A percentile compares a stretch with the other conserved stretches of the same genome.
phyloP scores from a whole-genome alignment of 2,113 vertebrate species.

The Peromyscus leucopus region DNA sequence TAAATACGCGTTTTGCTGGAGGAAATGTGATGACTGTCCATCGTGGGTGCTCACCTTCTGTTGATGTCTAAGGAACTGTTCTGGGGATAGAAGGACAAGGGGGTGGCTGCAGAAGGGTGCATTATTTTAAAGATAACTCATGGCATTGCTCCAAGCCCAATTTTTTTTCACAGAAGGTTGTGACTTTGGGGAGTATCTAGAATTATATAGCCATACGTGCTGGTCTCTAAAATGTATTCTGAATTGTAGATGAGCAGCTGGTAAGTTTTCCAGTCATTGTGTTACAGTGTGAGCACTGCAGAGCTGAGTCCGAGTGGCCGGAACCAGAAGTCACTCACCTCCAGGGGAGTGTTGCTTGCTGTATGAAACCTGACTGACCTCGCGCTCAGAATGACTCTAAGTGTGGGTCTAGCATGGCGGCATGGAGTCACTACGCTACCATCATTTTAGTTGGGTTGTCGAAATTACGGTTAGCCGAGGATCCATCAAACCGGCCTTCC shows the following conservation, averaged over 20 bases:
- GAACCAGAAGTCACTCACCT: not conserved
- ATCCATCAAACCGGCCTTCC: not conserved
- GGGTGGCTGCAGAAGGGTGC: not conserved
- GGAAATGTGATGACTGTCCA: not conserved
- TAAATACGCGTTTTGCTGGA: constrained; percentile 9
- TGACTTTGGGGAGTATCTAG: not conserved
- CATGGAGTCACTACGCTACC: not conserved
- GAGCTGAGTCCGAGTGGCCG: no score
- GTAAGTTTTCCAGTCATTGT: not conserved
- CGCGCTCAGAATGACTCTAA: not conserved
- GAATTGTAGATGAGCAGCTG: not conserved
- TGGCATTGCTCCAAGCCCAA: not conserved
- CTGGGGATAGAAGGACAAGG: not conserved
- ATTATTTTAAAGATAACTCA: not conserved
- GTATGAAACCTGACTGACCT: not conserved
- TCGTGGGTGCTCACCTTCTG: not conserved
- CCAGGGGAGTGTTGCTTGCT: not conserved
- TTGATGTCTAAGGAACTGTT: not conserved
- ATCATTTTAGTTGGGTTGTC: not conserved
- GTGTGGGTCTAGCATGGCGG: not conserved
- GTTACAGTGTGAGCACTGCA: not conserved
- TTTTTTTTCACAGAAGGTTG: not conserved
- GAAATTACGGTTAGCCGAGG: not conserved
- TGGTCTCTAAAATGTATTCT: not conserved
- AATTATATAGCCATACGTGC: not conserved